Evolutionary conservation across 2,797 vertebrate species (phyloP).

Genomic region (Microctenopoma lineatum): DNA sequence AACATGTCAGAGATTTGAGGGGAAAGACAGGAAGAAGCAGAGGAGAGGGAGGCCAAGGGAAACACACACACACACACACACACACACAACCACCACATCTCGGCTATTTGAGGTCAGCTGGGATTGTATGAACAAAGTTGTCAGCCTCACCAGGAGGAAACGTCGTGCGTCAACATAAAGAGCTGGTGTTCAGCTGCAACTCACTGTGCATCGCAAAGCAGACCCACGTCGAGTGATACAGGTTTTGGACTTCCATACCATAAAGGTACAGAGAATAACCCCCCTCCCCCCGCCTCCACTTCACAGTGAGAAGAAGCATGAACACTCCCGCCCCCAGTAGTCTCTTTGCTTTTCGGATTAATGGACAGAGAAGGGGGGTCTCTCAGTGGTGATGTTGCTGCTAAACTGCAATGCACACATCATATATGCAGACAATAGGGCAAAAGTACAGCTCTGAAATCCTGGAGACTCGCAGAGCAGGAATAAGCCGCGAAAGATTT

Average conservation of each 20-base stretch:
- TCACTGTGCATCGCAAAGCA: background rate
- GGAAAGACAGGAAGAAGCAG: background rate
- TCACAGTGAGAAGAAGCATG: background rate
- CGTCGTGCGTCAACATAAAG: background rate
- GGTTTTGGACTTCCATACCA: background rate
- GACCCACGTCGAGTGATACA: background rate
- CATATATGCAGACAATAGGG: background rate
- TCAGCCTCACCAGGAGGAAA: conserved; percentile 17
- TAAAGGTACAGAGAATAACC: conserved; percentile 14
- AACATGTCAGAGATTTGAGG: conserved; percentile 53
- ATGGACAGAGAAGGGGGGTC: background rate
- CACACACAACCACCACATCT: conserved; percentile 4
- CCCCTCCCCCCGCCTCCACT: background rate
- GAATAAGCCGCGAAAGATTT: conserved; percentile 21
- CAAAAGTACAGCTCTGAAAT: conserved; percentile 18
- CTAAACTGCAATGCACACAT: background rate
- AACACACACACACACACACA: background rate
- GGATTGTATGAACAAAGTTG: conserved; percentile 35
- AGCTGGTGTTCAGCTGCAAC: conserved; percentile 1
- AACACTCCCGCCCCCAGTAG: conserved; percentile 17
- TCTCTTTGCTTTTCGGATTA: background rate
- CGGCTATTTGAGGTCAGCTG: conserved; percentile 28
- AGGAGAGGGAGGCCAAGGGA: conserved; percentile 2
- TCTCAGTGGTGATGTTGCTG: background rate
- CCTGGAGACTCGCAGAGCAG: conserved; percentile 24